These are phyloP conservation scores for Lepidotrigona ventralis DNA, from an alignment of 1,140 invertebrate species.

Conservation along the genomic window DNA sequence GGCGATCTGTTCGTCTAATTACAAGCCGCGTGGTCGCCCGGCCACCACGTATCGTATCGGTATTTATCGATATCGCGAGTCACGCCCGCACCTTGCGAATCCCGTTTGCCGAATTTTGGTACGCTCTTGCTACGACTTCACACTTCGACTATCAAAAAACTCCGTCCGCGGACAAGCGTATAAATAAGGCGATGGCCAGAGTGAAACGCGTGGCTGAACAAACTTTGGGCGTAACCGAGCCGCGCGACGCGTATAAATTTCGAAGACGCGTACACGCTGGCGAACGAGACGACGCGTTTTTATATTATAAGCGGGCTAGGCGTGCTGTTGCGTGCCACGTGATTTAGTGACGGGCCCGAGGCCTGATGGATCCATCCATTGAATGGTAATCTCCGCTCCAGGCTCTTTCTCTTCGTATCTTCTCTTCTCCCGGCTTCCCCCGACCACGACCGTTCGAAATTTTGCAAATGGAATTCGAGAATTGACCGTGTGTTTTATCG, in stretches of 20 bases:
- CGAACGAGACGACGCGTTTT: slow-evolving; percentile 16
- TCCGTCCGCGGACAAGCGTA: background rate
- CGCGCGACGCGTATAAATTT: slow-evolving; percentile 47
- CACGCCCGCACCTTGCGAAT: no score
- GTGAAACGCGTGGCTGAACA: slow-evolving; percentile 58
- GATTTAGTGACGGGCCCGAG: slow-evolving; percentile 52
- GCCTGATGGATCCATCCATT: slow-evolving; percentile 59
- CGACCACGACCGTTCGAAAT: slow-evolving; percentile 39
- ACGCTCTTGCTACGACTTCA: no score
- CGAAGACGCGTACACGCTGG: slow-evolving; percentile 15
- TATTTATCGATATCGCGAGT: slow-evolving; percentile 6
- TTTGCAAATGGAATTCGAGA: background rate
- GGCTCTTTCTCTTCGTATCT: background rate
- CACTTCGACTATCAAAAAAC: no score
- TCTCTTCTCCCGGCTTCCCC: background rate
- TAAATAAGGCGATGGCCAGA: background rate
- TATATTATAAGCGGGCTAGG: slow-evolving; percentile 41
- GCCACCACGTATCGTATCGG: background rate
- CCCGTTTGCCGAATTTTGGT: no score
- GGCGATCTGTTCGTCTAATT: slow-evolving; percentile 48
- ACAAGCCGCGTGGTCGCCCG: slow-evolving; percentile 35
- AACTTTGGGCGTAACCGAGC: slow-evolving; percentile 59
- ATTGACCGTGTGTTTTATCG: background rate
- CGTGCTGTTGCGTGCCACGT: slow-evolving; percentile 47
- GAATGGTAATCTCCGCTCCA: slow-evolving; percentile 54